Conservation (phyloP, 2,797 vertebrate genomes). For the Sternotherus odoratus region DNA sequence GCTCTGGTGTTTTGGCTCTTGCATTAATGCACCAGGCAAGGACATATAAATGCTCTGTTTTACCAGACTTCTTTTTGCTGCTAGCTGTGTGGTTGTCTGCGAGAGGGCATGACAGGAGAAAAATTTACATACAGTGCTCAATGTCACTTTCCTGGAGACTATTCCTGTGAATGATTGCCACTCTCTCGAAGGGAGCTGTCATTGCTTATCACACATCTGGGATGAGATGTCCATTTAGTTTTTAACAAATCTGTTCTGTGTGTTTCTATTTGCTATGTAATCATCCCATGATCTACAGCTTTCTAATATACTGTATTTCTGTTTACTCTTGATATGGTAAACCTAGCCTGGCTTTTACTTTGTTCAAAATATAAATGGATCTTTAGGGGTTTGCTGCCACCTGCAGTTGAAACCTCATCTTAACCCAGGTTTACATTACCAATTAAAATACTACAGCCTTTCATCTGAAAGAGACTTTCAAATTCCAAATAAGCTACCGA, state of each 20-base stretch:
- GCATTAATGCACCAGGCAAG: slow-evolving; percentile 25
- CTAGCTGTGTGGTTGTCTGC: slow-evolving; percentile 2
- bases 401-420: slow-evolving; percentile 62
- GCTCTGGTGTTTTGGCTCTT: background rate
- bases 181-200: slow-evolving; percentile 38
- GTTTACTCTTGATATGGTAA: background rate
- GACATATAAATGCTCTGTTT: background rate
- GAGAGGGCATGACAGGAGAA: background rate
- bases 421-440: background rate
- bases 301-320: slow-evolving; percentile 6
- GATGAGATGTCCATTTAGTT: slow-evolving; percentile 4
- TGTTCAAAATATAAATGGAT: background rate
- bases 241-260: background rate
- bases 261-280: background rate
- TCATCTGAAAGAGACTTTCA: background rate
- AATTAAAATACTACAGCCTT: background rate
- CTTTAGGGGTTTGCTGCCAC: slow-evolving; percentile 73
- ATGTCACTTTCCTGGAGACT: slow-evolving; percentile 29
- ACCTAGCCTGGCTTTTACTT: background rate
- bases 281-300: background rate
- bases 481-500: background rate
- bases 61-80: slow-evolving; percentile 23
- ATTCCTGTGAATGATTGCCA: slow-evolving; percentile 50
- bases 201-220: slow-evolving; percentile 36
- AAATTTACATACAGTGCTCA: background rate